Percentiles rank a stretch among this genome's conserved stretches.
Evolutionary conservation across 2,113 vertebrate species (phyloP).

Genomic region (Desmodus rotundus): DNA sequence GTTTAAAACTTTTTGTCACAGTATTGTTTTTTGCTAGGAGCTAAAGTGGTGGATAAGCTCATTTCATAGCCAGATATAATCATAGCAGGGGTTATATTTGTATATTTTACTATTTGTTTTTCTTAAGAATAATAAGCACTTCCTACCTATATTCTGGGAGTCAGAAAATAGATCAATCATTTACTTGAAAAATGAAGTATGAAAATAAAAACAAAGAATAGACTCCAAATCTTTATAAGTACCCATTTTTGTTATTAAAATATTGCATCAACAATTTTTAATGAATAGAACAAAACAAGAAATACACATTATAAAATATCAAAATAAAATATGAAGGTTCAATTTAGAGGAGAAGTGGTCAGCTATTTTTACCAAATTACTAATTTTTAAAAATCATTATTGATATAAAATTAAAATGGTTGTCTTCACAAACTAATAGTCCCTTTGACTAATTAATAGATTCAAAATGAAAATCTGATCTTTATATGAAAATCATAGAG

Average conservation of each 20-base stretch:
- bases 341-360: neutral
- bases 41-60: neutral
- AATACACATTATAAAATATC: neutral
- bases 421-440: neutral
- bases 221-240: neutral
- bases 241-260: neutral
- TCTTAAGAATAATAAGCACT: slow-evolving; percentile 15
- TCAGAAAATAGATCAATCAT: neutral
- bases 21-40: neutral
- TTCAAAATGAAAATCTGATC: neutral
- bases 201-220: neutral
- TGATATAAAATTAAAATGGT: neutral
- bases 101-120: neutral
- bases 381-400: neutral
- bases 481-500: neutral
- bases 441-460: neutral
- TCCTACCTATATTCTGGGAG: neutral
- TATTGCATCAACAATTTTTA: neutral
- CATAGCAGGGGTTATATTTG: neutral
- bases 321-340: neutral
- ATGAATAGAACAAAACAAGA: neutral
- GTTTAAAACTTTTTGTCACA: neutral
- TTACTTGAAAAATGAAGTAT: neutral
- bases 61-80: neutral
- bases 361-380: neutral